phyloP scores from a whole-genome alignment of 2,113 vertebrate species.

The Rattus norvegicus region DNA sequence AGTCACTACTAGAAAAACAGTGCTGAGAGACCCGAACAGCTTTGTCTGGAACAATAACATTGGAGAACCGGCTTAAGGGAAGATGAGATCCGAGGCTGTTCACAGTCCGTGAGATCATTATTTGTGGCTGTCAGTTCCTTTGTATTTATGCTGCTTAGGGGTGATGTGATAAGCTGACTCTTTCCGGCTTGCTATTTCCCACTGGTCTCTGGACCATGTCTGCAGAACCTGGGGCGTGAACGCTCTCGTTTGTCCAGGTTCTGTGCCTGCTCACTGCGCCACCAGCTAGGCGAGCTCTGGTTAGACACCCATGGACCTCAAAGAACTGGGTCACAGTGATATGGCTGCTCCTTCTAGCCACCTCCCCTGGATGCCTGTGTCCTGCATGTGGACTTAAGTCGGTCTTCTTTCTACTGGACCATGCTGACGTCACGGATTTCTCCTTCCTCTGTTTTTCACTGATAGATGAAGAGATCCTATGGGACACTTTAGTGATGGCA shows the following conservation, averaged over 20 bases:
- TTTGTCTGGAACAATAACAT: not conserved
- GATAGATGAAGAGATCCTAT: not conserved
- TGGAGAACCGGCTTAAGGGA: conserved; percentile 21
- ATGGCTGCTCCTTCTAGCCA: not conserved
- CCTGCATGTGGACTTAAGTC: not conserved
- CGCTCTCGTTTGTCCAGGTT: not conserved
- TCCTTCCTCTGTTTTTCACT: not conserved
- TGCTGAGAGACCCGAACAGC: not conserved
- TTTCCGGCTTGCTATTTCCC: not conserved
- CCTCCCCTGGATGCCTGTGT: not conserved
- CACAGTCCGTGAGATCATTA: conserved; percentile 8
- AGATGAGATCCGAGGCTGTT: not conserved
- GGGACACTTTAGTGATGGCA: not conserved
- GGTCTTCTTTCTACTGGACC: not conserved
- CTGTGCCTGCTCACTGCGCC: not conserved
- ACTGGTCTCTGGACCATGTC: not conserved
- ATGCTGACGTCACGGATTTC: not conserved
- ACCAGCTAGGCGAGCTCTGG: not conserved
- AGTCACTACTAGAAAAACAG: not conserved
- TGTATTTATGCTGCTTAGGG: not conserved
- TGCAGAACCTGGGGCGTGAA: not conserved
- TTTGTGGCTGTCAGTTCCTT: conserved; percentile 26
- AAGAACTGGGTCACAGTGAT: accelerated
- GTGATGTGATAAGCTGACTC: not conserved
- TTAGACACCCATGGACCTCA: not conserved